These are phyloP conservation scores for Myotis myotis DNA, from an alignment of 2,797 vertebrate genomes.

Conservation along the genomic window DNA sequence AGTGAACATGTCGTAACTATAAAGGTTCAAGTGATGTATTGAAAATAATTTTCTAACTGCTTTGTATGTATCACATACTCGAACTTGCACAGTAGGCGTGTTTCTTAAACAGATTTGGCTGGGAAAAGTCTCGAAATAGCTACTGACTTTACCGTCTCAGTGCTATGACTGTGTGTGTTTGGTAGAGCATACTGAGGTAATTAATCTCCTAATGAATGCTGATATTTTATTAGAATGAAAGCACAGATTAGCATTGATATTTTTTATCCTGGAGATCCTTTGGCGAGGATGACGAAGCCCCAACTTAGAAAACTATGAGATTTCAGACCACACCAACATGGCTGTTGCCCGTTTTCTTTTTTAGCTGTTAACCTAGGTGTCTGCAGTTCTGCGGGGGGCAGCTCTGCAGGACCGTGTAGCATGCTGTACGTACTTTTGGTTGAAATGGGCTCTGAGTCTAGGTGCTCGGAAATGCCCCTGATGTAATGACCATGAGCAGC, in stretches of 20 bases:
- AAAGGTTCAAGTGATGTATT: slow-evolving; percentile 86
- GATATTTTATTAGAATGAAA: slow-evolving; percentile 87
- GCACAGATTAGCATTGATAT: slow-evolving; percentile 86
- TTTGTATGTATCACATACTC: slow-evolving; percentile 87
- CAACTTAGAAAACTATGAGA: slow-evolving; percentile 81
- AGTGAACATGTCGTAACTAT: slow-evolving; percentile 87
- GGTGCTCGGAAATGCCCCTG: slow-evolving; percentile 84
- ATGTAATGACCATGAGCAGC: slow-evolving; percentile 82
- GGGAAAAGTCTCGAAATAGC: slow-evolving; percentile 76
- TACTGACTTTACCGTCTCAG: slow-evolving; percentile 81
- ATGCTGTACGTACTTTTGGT: slow-evolving; percentile 86
- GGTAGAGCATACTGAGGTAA: slow-evolving; percentile 84
- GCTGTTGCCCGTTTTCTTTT: slow-evolving; percentile 82
- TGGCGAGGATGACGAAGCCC: slow-evolving; percentile 78
- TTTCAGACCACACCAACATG: slow-evolving; percentile 81
- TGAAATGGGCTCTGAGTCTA: slow-evolving; percentile 84
- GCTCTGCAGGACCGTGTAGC: slow-evolving; percentile 82
- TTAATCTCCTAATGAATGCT: slow-evolving; percentile 85
- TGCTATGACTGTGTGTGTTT: slow-evolving; percentile 84
- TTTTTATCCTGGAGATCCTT: slow-evolving; percentile 83
- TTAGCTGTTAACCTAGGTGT: slow-evolving; percentile 82
- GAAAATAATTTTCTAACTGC: slow-evolving; percentile 88
- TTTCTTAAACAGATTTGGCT: slow-evolving; percentile 84
- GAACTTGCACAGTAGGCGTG: slow-evolving; percentile 86
- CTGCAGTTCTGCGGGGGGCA: slow-evolving; percentile 79